Evolutionary conservation across 1,140 invertebrate species (phyloP).

Genomic region (Holcopasites calliopsidis): DNA sequence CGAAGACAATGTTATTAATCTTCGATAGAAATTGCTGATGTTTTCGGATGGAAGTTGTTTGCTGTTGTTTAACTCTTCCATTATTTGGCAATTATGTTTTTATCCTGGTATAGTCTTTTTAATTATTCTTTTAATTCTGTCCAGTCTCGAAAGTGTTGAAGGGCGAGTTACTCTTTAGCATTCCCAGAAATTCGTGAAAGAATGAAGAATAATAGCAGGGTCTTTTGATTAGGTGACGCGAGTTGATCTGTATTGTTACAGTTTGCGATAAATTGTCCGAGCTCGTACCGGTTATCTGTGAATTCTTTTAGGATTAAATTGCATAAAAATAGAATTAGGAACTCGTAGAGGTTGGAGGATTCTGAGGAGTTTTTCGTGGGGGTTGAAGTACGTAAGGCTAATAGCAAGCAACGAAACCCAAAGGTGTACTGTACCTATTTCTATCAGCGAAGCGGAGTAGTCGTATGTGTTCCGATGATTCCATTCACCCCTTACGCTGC

Average conservation of each 20-base stretch:
- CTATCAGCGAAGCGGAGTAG: no score
- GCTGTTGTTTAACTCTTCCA: no score
- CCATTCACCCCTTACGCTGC: no score
- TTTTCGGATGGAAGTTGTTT: neutral
- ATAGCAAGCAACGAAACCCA: no score
- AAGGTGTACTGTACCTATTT: no score
- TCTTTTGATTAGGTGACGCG: neutral
- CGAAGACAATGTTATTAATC: neutral
- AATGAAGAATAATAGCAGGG: neutral
- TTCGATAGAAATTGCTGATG: neutral
- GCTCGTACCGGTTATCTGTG: neutral
- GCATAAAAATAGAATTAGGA: neutral
- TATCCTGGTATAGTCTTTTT: neutral
- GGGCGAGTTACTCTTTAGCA: neutral
- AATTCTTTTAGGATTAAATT: slow-evolving; percentile 6
- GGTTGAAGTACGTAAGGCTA: neutral
- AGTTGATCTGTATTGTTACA: neutral
- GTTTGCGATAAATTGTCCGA: slow-evolving; percentile 4
- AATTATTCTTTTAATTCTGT: neutral
- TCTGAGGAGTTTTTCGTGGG: neutral
- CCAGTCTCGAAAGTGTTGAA: neutral
- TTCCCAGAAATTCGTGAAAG: neutral
- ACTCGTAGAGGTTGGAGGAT: neutral
- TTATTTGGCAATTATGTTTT: slow-evolving; percentile 8
- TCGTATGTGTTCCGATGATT: no score